Evolutionary conservation across 2,888 invertebrate genomes (phyloP).

Genomic region (Campopleginae sp.): DNA sequence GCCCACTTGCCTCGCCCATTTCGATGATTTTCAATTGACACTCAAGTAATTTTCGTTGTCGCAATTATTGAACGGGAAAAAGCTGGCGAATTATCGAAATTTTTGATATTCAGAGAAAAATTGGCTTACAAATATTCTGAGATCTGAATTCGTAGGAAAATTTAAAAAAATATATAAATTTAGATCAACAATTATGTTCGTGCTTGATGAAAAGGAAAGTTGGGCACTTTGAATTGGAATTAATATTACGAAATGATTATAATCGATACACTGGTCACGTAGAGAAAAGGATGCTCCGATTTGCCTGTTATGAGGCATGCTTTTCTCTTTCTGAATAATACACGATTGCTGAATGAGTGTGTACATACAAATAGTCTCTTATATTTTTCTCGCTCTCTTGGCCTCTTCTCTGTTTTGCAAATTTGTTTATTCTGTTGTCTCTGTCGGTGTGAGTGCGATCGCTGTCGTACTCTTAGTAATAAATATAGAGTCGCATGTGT

Average conservation of each 20-base stretch:
- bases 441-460: not conserved
- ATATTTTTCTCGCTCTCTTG: not conserved
- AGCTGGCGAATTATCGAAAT: not conserved
- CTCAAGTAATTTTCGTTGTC: not conserved
- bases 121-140: not conserved
- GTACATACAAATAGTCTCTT: not conserved
- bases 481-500: not conserved
- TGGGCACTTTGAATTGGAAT: not conserved
- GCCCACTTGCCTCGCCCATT: not conserved
- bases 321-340: constrained; percentile 28
- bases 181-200: not conserved
- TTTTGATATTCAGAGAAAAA: not conserved
- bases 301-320: not conserved
- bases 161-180: not conserved
- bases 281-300: constrained; percentile 20
- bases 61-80: not conserved
- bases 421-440: not conserved
- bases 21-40: not conserved
- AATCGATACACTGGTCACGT: not conserved
- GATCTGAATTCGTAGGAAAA: not conserved
- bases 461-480: not conserved
- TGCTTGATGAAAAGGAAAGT: not conserved
- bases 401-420: not conserved
- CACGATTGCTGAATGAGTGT: not conserved
- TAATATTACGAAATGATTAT: not conserved